These are phyloP conservation scores for Brachyalestes nurse DNA, from an alignment of 2,797 vertebrate genomes.

Conservation along the genomic window DNA sequence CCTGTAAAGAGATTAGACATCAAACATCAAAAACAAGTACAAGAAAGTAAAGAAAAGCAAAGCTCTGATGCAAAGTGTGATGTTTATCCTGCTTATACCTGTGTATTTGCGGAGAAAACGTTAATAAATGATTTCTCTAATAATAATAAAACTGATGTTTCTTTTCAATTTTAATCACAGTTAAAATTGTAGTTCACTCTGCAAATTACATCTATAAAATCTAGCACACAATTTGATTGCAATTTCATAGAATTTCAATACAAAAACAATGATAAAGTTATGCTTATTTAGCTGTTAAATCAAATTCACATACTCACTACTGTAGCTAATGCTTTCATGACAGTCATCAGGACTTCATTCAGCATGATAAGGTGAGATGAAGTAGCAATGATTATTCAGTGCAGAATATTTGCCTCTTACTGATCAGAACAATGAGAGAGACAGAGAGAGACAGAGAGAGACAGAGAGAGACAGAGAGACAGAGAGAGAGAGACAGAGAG, in stretches of 20 bases:
- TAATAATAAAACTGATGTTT: neutral
- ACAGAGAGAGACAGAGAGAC: too few relatives aligned
- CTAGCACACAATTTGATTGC: neutral
- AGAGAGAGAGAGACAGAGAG: too few relatives aligned
- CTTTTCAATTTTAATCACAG: neutral
- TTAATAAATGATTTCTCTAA: neutral
- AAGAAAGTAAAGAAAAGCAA: neutral
- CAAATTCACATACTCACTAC: neutral
- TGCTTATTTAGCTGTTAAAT: neutral
- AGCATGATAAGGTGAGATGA: neutral
- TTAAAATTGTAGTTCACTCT: neutral
- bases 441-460: too few relatives aligned
- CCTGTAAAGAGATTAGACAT: conserved; percentile 65
- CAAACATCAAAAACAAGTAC: neutral
- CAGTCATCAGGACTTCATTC: neutral
- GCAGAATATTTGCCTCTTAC: neutral
- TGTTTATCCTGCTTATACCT: neutral
- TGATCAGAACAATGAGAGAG: neutral
- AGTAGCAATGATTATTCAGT: too few relatives aligned
- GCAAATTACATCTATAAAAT: neutral
- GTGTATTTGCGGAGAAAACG: neutral
- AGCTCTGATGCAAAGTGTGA: neutral
- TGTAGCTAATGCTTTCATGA: neutral
- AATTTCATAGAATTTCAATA: neutral
- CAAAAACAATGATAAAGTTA: neutral